A percentile compares a stretch with the other conserved stretches of the same genome.
Evolutionary conservation across 2,797 vertebrate genomes (phyloP).

Genomic region (Hapalemur alaotrensis): DNA sequence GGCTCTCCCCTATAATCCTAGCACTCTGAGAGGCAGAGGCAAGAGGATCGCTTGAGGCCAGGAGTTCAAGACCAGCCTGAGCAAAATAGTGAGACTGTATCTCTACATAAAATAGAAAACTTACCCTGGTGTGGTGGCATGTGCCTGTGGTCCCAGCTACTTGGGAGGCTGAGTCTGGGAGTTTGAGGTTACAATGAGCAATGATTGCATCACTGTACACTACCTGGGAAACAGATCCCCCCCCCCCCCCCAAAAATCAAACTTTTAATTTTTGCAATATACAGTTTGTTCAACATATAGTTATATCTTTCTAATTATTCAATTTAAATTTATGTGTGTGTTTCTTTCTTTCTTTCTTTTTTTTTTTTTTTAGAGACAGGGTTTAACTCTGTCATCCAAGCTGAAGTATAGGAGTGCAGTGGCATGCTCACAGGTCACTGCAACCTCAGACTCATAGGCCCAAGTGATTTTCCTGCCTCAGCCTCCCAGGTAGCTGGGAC

Average conservation of each 20-base stretch:
- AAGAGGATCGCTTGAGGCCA: background rate
- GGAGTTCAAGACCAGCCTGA: background rate
- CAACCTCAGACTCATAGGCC: too few relatives aligned
- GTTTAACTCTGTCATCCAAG: background rate
- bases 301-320: constrained; percentile 22
- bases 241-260: too few relatives aligned
- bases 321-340: background rate
- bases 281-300: background rate
- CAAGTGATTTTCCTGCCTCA: background rate
- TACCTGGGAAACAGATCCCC: too few relatives aligned
- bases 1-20: background rate
- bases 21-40: background rate
- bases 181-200: background rate
- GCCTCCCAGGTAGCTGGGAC: background rate
- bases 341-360: too few relatives aligned
- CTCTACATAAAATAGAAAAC: background rate
- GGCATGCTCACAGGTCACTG: too few relatives aligned
- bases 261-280: background rate
- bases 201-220: too few relatives aligned
- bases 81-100: background rate
- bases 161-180: background rate
- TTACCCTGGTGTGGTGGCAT: background rate
- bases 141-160: background rate
- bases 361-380: background rate
- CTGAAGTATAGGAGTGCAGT: too few relatives aligned